Conservation (phyloP, 1,140 invertebrate genomes). For the Linepithema humile region DNA sequence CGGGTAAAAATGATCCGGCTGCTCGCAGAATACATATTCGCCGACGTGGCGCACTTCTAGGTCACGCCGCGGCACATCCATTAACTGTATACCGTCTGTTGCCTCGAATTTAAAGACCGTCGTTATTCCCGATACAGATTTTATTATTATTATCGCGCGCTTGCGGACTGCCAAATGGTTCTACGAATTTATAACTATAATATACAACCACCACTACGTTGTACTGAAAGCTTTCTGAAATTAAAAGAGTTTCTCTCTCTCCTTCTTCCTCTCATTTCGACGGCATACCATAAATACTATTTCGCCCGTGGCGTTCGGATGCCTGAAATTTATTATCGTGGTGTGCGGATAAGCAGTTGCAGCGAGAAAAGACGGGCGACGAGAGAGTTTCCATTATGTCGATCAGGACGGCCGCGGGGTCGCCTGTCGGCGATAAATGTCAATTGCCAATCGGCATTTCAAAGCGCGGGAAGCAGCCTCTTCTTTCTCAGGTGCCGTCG, state of each 20-base stretch:
- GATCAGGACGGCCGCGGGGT: conserved; percentile 42
- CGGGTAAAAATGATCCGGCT: background rate
- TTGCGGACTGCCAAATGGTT: background rate
- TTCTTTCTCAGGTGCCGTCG: conserved; percentile 40
- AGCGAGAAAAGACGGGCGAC: conserved; percentile 2
- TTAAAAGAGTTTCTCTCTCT: too few species aligned
- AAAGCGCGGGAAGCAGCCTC: conserved; percentile 42
- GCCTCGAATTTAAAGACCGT: background rate
- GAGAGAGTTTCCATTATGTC: conserved; percentile 58
- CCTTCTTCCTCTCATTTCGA: too few species aligned
- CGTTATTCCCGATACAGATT: background rate
- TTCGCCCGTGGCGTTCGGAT: background rate
- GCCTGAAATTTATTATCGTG: background rate
- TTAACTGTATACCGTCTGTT: background rate
- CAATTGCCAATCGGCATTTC: conserved; percentile 72
- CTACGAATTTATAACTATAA: background rate
- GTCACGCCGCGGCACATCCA: background rate
- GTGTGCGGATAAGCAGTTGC: conserved; percentile 25
- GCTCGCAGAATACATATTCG: background rate
- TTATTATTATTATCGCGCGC: background rate
- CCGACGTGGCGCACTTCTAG: conserved; percentile 22
- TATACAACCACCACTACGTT: too few species aligned
- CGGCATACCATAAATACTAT: background rate
- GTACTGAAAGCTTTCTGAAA: background rate
- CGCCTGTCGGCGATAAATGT: conserved; percentile 70